Evolutionary conservation across 2,888 invertebrate species (phyloP).

Genomic region (Sphaerophoria taeniata): DNA sequence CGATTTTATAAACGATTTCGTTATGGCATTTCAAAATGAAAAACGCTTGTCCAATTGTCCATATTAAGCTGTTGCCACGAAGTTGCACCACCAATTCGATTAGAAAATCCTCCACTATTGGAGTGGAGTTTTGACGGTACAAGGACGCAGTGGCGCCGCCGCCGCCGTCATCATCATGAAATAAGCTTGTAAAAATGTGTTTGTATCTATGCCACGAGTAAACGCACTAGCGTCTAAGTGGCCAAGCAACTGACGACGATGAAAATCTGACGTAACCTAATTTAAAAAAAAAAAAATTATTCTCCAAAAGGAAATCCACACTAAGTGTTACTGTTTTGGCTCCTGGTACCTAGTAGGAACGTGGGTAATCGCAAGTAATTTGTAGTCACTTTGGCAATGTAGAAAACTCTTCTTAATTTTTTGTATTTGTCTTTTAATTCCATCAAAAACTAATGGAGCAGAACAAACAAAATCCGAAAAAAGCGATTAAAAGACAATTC

Average conservation of each 20-base stretch:
- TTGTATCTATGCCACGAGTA: not conserved
- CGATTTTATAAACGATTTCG: slow-evolving; percentile 63
- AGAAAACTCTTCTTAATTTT: slow-evolving; percentile 30
- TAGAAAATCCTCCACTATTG: slow-evolving; percentile 74
- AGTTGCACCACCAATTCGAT: slow-evolving; percentile 69
- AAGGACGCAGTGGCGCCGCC: slow-evolving; percentile 72
- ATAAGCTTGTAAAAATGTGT: slow-evolving; percentile 5
- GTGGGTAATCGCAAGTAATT: slow-evolving; percentile 62
- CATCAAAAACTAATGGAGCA: slow-evolving; percentile 58
- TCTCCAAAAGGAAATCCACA: slow-evolving; percentile 42
- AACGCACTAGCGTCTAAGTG: slow-evolving; percentile 42
- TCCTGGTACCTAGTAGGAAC: slow-evolving; percentile 47
- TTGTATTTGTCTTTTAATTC: slow-evolving; percentile 21
- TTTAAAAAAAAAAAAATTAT: slow-evolving; percentile 49
- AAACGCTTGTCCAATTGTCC: slow-evolving; percentile 70
- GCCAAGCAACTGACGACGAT: slow-evolving; percentile 27
- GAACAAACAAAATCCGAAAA: slow-evolving; percentile 36
- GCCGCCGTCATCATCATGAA: slow-evolving; percentile 46
- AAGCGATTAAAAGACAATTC: slow-evolving; percentile 13
- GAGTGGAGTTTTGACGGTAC: slow-evolving; percentile 72
- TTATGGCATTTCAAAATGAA: slow-evolving; percentile 64
- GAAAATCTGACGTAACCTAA: slow-evolving; percentile 64
- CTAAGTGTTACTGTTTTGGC: slow-evolving; percentile 33
- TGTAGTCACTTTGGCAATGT: slow-evolving; percentile 19
- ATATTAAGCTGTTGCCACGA: slow-evolving; percentile 68